Percentiles rank a stretch among this genome's conserved stretches.
These are phyloP conservation scores for Tenthredo amoena DNA, from an alignment of 2,888 invertebrate species.

Conservation along the genomic window DNA sequence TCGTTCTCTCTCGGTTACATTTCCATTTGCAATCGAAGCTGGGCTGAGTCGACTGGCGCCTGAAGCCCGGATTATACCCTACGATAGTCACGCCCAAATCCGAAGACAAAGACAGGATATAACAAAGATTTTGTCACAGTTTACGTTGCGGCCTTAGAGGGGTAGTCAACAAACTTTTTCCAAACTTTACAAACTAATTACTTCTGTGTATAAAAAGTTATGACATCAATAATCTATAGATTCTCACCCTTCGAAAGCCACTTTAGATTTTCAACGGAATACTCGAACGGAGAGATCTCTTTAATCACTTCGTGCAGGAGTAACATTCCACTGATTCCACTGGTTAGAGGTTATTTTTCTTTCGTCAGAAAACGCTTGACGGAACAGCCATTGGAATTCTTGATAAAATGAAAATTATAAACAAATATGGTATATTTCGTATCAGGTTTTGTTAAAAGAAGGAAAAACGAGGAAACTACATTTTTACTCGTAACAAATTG, in stretches of 20 bases:
- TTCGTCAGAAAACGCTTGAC: not conserved
- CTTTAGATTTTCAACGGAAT: not conserved
- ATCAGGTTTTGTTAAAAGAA: not conserved
- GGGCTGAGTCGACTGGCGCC: not conserved
- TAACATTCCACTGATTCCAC: not conserved
- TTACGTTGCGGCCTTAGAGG: not conserved
- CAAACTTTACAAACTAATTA: not conserved
- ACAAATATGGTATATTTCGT: not conserved
- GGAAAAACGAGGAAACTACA: not conserved
- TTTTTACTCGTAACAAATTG: not conserved
- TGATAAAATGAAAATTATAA: not conserved
- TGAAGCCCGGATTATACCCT: not conserved
- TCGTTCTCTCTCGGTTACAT: conserved; percentile 32
- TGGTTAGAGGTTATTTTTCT: not conserved
- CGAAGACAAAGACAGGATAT: conserved; percentile 1
- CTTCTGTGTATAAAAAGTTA: not conserved
- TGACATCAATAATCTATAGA: not conserved
- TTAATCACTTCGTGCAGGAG: not conserved
- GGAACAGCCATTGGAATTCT: not conserved
- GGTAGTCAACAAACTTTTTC: not conserved
- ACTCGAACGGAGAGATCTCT: not conserved
- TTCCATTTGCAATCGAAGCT: conserved; percentile 38
- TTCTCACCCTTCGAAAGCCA: not conserved
- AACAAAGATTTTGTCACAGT: conserved; percentile 12
- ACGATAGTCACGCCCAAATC: not conserved